phyloP scores from a whole-genome alignment of 2,888 invertebrate species.

The Zelleria hepariella region DNA sequence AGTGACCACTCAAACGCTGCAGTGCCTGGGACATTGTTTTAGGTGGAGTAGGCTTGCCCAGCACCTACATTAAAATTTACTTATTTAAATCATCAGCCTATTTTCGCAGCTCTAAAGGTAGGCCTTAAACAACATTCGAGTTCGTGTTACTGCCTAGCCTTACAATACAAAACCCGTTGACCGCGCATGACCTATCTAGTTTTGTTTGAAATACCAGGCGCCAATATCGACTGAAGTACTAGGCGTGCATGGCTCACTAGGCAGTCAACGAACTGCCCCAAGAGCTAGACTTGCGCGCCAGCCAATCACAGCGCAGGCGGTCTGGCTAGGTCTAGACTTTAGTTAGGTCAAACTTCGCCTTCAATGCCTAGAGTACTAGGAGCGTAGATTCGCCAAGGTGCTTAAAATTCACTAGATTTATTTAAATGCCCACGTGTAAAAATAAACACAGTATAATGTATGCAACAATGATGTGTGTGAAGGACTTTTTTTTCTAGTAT shows the following conservation, averaged over 20 bases:
- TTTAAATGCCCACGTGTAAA: background rate
- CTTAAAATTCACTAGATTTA: background rate
- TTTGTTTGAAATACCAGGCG: background rate
- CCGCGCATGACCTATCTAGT: background rate
- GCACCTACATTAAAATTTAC: no score
- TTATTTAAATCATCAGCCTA: no score
- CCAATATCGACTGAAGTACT: background rate
- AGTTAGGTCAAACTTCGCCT: conserved; percentile 1
- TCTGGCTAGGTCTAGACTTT: conserved; percentile 1
- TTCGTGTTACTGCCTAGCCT: no score
- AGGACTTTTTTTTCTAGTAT: background rate
- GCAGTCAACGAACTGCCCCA: background rate
- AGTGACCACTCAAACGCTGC: no score
- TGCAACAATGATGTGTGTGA: background rate
- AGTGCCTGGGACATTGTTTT: no score
- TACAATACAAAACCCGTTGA: conserved; percentile 23
- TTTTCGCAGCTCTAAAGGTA: no score
- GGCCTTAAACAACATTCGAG: no score
- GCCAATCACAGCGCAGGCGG: conserved; percentile 1
- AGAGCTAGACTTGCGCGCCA: background rate
- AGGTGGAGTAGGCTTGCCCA: no score
- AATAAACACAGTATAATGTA: background rate
- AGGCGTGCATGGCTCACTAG: background rate
- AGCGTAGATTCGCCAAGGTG: background rate
- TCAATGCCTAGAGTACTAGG: conserved; percentile 5